Evolutionary conservation across 2,113 vertebrate genomes (phyloP), one percentile per base, ranked within the genome.

Genomic region (Macaca nemestrina): DNA sequence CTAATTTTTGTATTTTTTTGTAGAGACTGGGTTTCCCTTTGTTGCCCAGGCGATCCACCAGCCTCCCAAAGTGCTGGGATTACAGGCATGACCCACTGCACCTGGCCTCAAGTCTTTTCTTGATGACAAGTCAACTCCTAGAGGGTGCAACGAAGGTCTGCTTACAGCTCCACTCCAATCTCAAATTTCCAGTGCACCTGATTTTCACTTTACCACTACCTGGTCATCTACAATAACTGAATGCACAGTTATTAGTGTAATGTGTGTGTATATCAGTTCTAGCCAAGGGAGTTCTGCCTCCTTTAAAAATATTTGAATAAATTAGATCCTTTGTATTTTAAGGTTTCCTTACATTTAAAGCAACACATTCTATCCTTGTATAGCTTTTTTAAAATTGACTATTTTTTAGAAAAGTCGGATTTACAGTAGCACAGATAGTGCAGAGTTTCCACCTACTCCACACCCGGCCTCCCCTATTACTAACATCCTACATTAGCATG

Each of bases 281-380:
- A 61, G 52, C 76, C 76, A 73, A 73, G 70, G 32, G 76, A 80
- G 70, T 82, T 50, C 76, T 73, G 67, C 27, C 52, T 94, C 18
- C 64, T 82, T 25, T 82, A 18, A 81, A 45, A 18, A 40, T 23
- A 72, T 73, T 82, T 70, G 23, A 88, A 50, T 81, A 94, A 70
- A 88, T 88, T 88, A 50, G 55, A 82, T 61, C 52, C 85, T 81
- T 94, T 61, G 45, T 81, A 73, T 81, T 61, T 88, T 82, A 88
- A 73, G 35, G 8, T 73, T 94, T 82, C 43, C 43, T 82, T 82
- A 88, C 10, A 17, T 82, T 88, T 94, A 68, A 68, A 68, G 67
- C 40, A 88, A 68, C 40, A 73, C 67, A 88, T 59, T 88, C 61
- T 80, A 18, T 20, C 52, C 40, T 40, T 32, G 8, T 40, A 12